Conservation (phyloP, 2,888 invertebrate genomes). For the Trilocha varians region DNA sequence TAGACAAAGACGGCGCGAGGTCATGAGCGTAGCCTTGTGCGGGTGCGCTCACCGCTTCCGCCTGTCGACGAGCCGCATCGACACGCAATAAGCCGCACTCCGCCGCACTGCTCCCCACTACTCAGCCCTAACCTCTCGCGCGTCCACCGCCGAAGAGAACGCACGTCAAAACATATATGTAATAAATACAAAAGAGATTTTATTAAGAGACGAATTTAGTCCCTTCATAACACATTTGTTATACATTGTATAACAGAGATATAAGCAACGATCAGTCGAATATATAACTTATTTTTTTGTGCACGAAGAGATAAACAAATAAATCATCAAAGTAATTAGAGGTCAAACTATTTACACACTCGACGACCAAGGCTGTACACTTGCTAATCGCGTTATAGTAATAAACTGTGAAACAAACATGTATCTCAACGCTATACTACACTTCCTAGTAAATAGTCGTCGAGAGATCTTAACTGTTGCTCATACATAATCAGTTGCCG, state of each 20-base stretch:
- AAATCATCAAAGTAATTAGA: not conserved
- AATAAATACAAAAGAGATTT: too few relatives aligned
- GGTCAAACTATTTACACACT: not conserved
- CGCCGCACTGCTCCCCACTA: too few relatives aligned
- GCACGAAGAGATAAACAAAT: not conserved
- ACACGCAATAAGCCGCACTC: constrained; percentile 34
- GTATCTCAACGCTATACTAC: constrained; percentile 1
- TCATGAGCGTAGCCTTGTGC: constrained; percentile 72
- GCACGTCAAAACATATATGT: constrained; percentile 12
- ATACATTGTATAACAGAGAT: too few relatives aligned
- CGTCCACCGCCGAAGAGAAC: constrained; percentile 28
- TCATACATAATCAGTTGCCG: constrained; percentile 27
- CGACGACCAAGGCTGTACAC: not conserved
- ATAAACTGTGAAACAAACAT: constrained; percentile 10
- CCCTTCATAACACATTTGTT: too few relatives aligned
- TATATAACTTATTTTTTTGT: too few relatives aligned
- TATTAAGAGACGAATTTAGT: too few relatives aligned
- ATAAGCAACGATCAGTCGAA: too few relatives aligned
- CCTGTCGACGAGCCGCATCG: constrained; percentile 48
- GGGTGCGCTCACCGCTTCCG: constrained; percentile 66
- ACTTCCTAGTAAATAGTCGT: constrained; percentile 23
- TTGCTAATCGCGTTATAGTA: constrained; percentile 1
- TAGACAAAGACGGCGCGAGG: constrained; percentile 72
- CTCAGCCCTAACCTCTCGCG: too few relatives aligned
- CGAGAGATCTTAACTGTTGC: constrained; percentile 25